phyloP scores from a whole-genome alignment of 2,888 invertebrate species.

The Metacarcinus magister region DNA sequence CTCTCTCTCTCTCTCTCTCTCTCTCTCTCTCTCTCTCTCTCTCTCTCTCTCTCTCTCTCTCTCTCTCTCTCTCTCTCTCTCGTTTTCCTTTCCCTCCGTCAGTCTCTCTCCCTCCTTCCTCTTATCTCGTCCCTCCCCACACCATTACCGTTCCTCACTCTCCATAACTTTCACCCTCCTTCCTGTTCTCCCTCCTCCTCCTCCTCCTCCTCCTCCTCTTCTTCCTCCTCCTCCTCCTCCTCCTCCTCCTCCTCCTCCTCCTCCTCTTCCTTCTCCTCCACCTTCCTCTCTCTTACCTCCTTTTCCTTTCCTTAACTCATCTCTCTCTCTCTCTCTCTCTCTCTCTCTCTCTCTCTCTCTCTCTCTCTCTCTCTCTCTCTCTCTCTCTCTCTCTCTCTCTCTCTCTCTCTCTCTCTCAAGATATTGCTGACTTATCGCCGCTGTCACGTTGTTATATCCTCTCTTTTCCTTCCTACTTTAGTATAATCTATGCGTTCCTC shows the following conservation, averaged over 20 bases:
- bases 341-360: background rate
- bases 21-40: background rate
- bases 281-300: background rate
- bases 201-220: background rate
- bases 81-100: background rate
- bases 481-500: background rate
- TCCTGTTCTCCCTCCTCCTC: too few relatives aligned
- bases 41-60: background rate
- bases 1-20: background rate
- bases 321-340: background rate
- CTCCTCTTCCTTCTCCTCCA: background rate
- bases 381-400: slow-evolving; percentile 26
- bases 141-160: too few relatives aligned
- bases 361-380: slow-evolving; percentile 26
- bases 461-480: background rate
- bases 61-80: background rate
- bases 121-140: too few relatives aligned
- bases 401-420: background rate
- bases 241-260: background rate
- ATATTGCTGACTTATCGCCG: background rate
- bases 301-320: background rate
- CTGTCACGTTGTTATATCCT: background rate
- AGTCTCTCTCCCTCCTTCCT: background rate
- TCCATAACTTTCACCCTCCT: too few relatives aligned
- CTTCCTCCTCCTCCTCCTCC: background rate